Conservation (phyloP, 2,797 vertebrate species). For the Etheostoma perlongum region DNA sequence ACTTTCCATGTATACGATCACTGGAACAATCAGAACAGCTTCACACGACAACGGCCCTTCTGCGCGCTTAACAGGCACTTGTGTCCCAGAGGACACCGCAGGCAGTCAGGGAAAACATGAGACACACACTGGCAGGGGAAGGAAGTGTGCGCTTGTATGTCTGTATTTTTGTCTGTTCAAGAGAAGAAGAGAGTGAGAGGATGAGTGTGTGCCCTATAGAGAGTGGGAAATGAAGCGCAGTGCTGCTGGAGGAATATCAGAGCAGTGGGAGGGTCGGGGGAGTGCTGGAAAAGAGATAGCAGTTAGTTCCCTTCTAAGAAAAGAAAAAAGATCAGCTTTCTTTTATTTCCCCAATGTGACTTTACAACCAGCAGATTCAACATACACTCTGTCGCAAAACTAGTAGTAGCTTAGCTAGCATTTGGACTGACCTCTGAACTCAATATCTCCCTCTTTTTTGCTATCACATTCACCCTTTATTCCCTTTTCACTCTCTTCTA, state of each 20-base stretch:
- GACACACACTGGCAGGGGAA: constrained; percentile 25
- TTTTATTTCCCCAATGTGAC: constrained; percentile 61
- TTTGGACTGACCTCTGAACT: constrained; percentile 50
- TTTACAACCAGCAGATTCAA: constrained; percentile 51
- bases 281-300: constrained; percentile 24
- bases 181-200: constrained; percentile 23
- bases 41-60: constrained; percentile 7
- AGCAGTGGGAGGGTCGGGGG: constrained; percentile 33
- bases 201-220: constrained; percentile 26
- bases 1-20: constrained; percentile 9
- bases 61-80: constrained; percentile 31
- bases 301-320: constrained; percentile 51
- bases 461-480: constrained; percentile 10
- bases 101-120: constrained; percentile 57
- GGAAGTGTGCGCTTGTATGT: constrained; percentile 24
- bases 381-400: constrained; percentile 49
- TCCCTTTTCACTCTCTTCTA: constrained; percentile 3
- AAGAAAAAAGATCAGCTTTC: constrained; percentile 34
- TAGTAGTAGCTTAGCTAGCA: constrained; percentile 48
- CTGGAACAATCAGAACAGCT: constrained; percentile 8
- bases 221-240: constrained; percentile 55
- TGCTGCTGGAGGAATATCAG: constrained; percentile 41
- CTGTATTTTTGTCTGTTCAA: constrained; percentile 45
- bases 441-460: constrained; percentile 4
- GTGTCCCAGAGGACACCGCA: constrained; percentile 28